phyloP scores from a whole-genome alignment of 2,888 invertebrate genomes.

The Melolontha melolontha region DNA sequence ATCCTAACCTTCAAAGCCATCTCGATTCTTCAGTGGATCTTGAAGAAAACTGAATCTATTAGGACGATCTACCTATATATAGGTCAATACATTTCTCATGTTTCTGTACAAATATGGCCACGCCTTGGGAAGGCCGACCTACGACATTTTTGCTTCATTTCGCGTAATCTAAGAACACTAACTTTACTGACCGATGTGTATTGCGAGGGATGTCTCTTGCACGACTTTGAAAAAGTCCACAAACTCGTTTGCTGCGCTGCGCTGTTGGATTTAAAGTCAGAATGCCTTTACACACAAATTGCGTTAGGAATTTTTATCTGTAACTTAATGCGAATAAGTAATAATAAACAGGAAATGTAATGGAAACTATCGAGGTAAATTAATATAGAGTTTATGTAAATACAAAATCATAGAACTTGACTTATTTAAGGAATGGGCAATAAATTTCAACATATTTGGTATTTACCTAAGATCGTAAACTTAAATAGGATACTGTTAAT shows the following conservation, averaged over 20 bases:
- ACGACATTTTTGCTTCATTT: constrained; percentile 45
- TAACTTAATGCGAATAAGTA: constrained; percentile 27
- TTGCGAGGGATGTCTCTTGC: constrained; percentile 31
- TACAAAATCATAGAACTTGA: neutral
- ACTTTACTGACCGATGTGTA: constrained; percentile 20
- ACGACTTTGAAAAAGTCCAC: neutral
- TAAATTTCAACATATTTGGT: too few species aligned
- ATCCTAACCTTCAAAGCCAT: constrained; percentile 48
- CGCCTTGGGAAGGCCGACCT: constrained; percentile 49
- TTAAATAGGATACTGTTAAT: too few species aligned
- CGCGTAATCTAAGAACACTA: constrained; percentile 35
- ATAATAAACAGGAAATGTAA: constrained; percentile 23
- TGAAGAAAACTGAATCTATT: constrained; percentile 34
- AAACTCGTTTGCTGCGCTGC: constrained; percentile 19
- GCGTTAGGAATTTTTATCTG: constrained; percentile 6
- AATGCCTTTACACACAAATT: constrained; percentile 10
- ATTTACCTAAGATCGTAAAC: too few species aligned
- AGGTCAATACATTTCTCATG: constrained; percentile 46
- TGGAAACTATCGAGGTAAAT: neutral
- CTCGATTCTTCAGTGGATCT: constrained; percentile 37
- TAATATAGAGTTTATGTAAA: neutral
- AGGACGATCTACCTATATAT: constrained; percentile 48
- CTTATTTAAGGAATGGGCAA: too few species aligned
- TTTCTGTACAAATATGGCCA: constrained; percentile 46
- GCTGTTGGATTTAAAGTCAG: neutral